A percentile compares a stretch with the other conserved stretches of the same genome.
Conservation (phyloP, 2,888 invertebrate species). For the Parapristionchus giblindavisi region DNA sequence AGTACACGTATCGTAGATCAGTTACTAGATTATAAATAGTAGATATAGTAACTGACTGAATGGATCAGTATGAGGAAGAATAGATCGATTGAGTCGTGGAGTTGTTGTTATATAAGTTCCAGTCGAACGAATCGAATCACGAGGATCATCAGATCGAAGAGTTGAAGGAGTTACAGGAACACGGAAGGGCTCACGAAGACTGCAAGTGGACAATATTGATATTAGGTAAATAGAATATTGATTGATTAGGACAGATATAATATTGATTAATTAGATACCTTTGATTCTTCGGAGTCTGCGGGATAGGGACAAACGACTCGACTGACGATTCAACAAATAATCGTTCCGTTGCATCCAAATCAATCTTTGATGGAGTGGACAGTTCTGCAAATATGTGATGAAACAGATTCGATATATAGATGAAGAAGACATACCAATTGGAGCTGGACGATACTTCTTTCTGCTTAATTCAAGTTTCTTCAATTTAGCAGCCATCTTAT, state of each 20-base stretch:
- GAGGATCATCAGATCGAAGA: neutral
- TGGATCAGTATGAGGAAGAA: slow-evolving; percentile 30
- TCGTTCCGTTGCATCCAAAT: slow-evolving; percentile 21
- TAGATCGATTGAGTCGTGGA: slow-evolving; percentile 12
- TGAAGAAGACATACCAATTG: neutral
- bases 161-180: no score
- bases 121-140: slow-evolving; percentile 29
- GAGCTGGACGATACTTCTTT: slow-evolving; percentile 11
- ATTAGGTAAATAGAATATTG: no score
- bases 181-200: slow-evolving; percentile 2
- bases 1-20: no score
- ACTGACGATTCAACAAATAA: slow-evolving; percentile 21
- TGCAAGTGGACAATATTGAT: no score
- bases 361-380: slow-evolving; percentile 23
- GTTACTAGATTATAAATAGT: neutral
- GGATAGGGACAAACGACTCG: slow-evolving; percentile 6
- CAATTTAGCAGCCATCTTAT: slow-evolving; percentile 20
- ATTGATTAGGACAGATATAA: neutral
- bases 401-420: neutral
- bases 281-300: slow-evolving; percentile 11
- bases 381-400: slow-evolving; percentile 5
- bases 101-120: slow-evolving; percentile 22
- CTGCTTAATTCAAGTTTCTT: slow-evolving; percentile 28
- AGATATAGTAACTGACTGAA: slow-evolving; percentile 11
- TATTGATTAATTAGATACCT: neutral